Evolutionary conservation across 92 coral and sea anemone species (phyloP), one percentile per base, ranked within the genome.

Genomic region (Porites rus): DNA sequence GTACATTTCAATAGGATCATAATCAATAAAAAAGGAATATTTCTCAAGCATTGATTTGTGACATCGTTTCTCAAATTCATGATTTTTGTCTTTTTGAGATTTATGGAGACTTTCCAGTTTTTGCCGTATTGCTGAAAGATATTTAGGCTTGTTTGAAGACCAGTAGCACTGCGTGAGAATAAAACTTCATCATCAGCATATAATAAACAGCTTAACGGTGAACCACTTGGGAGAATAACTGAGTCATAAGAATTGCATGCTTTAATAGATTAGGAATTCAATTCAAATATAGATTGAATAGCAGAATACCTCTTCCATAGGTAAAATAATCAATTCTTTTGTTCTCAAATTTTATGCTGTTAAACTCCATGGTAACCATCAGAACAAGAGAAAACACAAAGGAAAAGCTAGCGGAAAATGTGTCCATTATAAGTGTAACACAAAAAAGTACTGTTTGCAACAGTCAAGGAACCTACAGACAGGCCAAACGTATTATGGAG

Each of bases 391-490:
- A 83, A 62, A 87, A 88, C 28, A 91, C 93, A 28, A 81, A 91
- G 53, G 31, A 51, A 50, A 74, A 67, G 20, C 4, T 60, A 10
- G 87, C 72, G 18, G 53, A 28, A 28, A 28, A 28, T 63, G n/a
- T 60, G 77, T 46, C 16, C 72, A 28, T 28, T 28, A 1, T 8
- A 77, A 77, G 38, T 77, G 17, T n/a, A 87, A 87, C 67, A 87
- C 91, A 9, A 90, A 86, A 59, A 69, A 61, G 91, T 91, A 59
- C 82, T 92, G 18, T 92, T 90, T 59, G 20, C 83, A 78, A 86
- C 93, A 7, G 63, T 76, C 17, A 92, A 87, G 87, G 87, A 90
- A 63, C 91, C 74, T 82, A 89, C 63, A 75, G 51, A 9, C 91
- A 90, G 73, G 65, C 80, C 18, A 82, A 86, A 46, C 13, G 90